Base-by-base conservation (phyloP, 1,140 invertebrate genomes). In the Diabrotica virgifera region DNA sequence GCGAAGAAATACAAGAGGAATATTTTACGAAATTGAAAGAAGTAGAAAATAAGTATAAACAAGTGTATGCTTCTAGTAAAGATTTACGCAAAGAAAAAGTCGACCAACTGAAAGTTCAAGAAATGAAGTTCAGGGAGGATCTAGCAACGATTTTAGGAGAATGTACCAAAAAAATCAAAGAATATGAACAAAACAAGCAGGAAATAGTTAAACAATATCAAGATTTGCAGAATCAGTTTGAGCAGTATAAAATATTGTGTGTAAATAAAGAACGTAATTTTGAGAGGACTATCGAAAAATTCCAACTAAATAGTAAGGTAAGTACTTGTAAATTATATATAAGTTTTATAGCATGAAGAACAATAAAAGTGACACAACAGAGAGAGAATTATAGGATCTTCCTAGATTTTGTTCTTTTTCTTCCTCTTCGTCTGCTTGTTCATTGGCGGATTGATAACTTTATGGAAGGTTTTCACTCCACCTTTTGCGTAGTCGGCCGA, bases 1-100 rank as follows among this genome's bases (percentile, higher is more conserved):
- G 66, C 37, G 69, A 70, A 38, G 69, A 70, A 13, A 36, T 70
- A n/a, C 69, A 70, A 52, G 58, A 64, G 36, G 69, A 70, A 52
- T 70, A 66, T 64, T 64, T 68, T 38, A 67, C 61, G 52, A 54
- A 64, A 13, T 46, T 70, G 50, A 68, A 37, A 5, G 69, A 70
- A 5, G 64, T 70, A 37, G 69, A 70, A 63, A 64, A 62, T 13
- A 51, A 56, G 24, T 70, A 70, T 36, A 52, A 70, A 54, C 63
- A 70, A 40, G 51, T 54, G 0, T 70, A 62, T 50, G 57, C 62
- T 52, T 62, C 65, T 7, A 64, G 36, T 6, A 68, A 58, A 11
- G 69, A 70, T n/a, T 13, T 70, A 36, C 63, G 59, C 13, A 65
- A 70, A 62, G 53, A 62, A 53, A 63, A 68, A 60, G 63, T 59